Conservation (phyloP, 2,797 vertebrate genomes). For the Cetoscarus ocellatus region DNA sequence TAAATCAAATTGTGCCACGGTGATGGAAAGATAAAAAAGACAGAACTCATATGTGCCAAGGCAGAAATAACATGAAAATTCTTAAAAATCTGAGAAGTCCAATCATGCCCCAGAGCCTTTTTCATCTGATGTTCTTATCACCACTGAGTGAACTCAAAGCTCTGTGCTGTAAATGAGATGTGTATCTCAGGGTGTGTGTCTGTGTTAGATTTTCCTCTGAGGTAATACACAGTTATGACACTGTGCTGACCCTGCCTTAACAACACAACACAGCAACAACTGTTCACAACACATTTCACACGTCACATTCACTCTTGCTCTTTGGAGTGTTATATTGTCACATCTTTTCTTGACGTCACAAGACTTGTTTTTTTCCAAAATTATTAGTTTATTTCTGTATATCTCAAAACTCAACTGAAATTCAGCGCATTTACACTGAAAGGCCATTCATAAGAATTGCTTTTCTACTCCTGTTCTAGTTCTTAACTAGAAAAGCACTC, state of each 20-base stretch:
- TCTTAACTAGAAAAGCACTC: no score
- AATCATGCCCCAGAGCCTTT: constrained; percentile 8
- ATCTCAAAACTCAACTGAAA: no score
- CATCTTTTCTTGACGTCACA: no score
- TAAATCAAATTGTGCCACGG: background rate
- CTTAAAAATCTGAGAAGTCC: constrained; percentile 2
- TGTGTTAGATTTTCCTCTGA: background rate
- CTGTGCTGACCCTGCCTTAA: background rate
- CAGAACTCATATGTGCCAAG: background rate
- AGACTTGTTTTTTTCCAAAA: no score
- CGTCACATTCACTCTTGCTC: background rate
- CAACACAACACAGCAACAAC: background rate
- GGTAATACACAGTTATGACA: constrained; percentile 13
- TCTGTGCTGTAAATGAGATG: background rate
- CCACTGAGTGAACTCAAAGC: constrained; percentile 11
- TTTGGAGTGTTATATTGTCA: background rate
- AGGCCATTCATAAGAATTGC: no score
- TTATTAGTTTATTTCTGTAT: no score
- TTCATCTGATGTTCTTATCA: constrained; percentile 32
- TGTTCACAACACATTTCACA: background rate
- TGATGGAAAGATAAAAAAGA: background rate
- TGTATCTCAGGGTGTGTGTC: background rate
- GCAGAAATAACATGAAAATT: background rate
- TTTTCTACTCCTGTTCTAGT: no score
- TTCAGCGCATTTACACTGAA: no score